Base-by-base conservation (phyloP, 2,888 invertebrate genomes). In the Plebejus melissa region DNA sequence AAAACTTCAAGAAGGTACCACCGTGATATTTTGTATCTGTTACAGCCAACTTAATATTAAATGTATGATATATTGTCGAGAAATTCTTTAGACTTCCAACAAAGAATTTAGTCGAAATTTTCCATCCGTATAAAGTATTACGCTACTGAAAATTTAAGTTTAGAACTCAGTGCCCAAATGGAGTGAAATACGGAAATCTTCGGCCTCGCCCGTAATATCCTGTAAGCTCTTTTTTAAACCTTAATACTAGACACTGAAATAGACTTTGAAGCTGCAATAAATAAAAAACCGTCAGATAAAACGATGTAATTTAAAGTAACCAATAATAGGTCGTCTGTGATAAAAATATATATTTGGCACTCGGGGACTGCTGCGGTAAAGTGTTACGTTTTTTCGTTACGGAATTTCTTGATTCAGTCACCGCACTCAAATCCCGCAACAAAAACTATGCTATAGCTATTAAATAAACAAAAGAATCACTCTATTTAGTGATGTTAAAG, bases 41-140 rank as follows among this genome's bases (percentile, higher is more conserved):
- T 58, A 54, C 28, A 74, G 38, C 4, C 58, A 74, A 58, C 74
- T 38, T 74, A 57, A 58, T 74, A 74, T 74, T 57, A 74, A 74
- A 74, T 22, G 58, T 74, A 74, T 74, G 74, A 74, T 74, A 57
- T 58, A 74, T 58, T 74, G 74, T 74, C 9, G 36, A 58, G 74
- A 74, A 74, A 74, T 74, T 74, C 74, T 74, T 58, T 58, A 58
- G 36, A 58, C 38, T 74, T 74, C 74, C 74, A 74, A 74, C 74
- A 58, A 74, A 58, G 57, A 74, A 74, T 74, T 74, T 74, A 74
- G 74, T 74, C 57, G 57, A 74, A 74, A 58, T 58, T 74, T 74
- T n/a, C 74, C 74, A 38, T n/a, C 74, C 74, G 74, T 58, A 74
- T 74, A 74, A 74, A 58, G 58, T 74, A 74, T 71, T 71, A 71